phyloP scores from a whole-genome alignment of 2,888 invertebrate genomes.

The Carabus problematicus region DNA sequence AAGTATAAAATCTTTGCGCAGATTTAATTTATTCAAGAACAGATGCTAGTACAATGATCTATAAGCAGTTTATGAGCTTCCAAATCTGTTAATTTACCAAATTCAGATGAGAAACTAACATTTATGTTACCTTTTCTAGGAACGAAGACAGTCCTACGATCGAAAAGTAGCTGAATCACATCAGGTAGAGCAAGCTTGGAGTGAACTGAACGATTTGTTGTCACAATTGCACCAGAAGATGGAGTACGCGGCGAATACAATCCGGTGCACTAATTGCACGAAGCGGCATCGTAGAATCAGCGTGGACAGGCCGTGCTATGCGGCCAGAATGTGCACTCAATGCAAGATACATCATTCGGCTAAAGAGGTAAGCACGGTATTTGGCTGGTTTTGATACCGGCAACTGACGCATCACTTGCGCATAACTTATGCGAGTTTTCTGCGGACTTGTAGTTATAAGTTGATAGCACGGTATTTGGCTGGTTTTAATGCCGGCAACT shows the following conservation, averaged over 20 bases:
- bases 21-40: no score
- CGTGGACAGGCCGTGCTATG: conserved; percentile 87
- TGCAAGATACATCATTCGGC: conserved; percentile 91
- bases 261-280: conserved; percentile 93
- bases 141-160: conserved; percentile 77
- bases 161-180: conserved; percentile 76
- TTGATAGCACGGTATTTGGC: not conserved
- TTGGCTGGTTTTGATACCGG: no score
- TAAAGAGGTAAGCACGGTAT: conserved; percentile 69
- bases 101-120: no score
- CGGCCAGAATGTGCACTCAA: conserved; percentile 88
- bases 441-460: not conserved
- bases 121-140: conserved; percentile 62
- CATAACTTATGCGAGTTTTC: no score
- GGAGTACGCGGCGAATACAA: conserved; percentile 93
- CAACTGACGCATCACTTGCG: no score
- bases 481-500: no score
- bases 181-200: conserved; percentile 87
- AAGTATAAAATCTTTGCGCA: conserved; percentile 59
- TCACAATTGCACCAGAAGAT: conserved; percentile 92
- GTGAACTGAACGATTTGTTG: conserved; percentile 85
- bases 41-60: no score
- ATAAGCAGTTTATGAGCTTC: no score
- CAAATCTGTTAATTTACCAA: no score
- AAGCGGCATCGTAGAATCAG: conserved; percentile 86